Conservation (phyloP, 2,888 invertebrate species). For the Patella caerulea region DNA sequence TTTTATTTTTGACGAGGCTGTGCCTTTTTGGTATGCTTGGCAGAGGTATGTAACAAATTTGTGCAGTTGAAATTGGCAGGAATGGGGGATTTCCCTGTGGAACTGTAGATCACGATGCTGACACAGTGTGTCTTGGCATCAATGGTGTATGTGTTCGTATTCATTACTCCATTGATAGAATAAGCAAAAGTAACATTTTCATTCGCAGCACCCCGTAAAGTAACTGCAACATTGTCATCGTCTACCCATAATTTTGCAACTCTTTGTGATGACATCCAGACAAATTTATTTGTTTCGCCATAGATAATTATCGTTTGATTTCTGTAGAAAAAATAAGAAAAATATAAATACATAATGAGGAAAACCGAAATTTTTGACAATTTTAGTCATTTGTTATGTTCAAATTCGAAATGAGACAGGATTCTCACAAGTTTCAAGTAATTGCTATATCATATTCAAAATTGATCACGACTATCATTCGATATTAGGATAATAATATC, state of each 20-base stretch:
- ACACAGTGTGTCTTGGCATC: not conserved
- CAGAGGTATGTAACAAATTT: too few relatives aligned
- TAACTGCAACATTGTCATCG: conserved; percentile 26
- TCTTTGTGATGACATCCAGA: conserved; percentile 44
- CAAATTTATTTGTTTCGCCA: conserved; percentile 45
- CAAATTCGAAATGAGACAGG: too few relatives aligned
- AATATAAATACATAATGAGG: not conserved
- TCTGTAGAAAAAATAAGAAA: conserved; percentile 3
- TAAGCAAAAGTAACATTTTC: conserved; percentile 30
- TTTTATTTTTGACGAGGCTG: too few relatives aligned
- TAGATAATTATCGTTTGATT: conserved; percentile 32
- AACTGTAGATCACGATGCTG: not conserved
- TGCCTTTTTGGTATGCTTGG: too few relatives aligned
- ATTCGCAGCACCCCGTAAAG: conserved; percentile 28
- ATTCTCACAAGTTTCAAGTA: too few relatives aligned
- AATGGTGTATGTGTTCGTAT: not conserved
- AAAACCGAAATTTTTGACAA: not conserved
- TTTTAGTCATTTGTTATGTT: not conserved
- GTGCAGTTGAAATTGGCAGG: too few relatives aligned
- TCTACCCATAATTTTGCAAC: conserved; percentile 28
- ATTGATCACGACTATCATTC: too few relatives aligned
- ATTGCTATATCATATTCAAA: too few relatives aligned
- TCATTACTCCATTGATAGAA: conserved; percentile 22
- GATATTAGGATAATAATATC: too few relatives aligned
- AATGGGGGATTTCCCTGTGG: too few relatives aligned